These are phyloP conservation scores for Clarias pachynema DNA, from an alignment of 2,797 vertebrate species.

Conservation along the genomic window DNA sequence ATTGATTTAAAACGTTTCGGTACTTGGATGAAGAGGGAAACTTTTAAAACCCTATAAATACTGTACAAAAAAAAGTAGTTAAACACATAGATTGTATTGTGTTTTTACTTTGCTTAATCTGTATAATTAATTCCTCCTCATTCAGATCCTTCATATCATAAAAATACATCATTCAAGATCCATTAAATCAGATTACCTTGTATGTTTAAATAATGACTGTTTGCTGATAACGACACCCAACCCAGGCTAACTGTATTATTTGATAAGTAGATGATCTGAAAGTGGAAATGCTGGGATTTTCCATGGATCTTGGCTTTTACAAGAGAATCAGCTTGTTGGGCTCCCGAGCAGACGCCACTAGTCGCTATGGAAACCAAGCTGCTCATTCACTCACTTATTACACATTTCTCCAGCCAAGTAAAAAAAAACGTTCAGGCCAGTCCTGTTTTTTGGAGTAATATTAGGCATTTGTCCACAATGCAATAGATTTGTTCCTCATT, in stretches of 20 bases:
- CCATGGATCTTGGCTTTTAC: background rate
- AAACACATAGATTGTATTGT: background rate
- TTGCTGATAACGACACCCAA: background rate
- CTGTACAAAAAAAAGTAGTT: background rate
- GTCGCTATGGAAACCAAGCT: conserved; percentile 15
- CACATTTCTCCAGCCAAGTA: background rate
- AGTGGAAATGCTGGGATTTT: background rate
- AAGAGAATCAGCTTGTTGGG: background rate
- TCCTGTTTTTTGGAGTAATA: background rate
- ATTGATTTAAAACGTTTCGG: too few relatives aligned
- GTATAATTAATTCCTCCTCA: background rate
- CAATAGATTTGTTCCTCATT: background rate
- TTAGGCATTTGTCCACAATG: background rate
- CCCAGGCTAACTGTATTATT: background rate
- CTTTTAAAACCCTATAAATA: too few relatives aligned
- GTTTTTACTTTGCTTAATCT: background rate
- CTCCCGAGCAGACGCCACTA: background rate
- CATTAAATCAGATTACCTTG: background rate
- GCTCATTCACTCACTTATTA: conserved; percentile 7
- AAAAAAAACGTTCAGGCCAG: background rate
- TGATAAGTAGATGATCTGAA: background rate
- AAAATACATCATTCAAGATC: background rate
- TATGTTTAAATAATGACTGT: background rate
- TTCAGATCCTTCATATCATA: background rate
- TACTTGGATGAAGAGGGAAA: too few relatives aligned